Percentiles rank a stretch among this genome's conserved stretches.
Evolutionary conservation across 2,113 vertebrate genomes (phyloP).

Genomic region (Tauraco erythrolophus): DNA sequence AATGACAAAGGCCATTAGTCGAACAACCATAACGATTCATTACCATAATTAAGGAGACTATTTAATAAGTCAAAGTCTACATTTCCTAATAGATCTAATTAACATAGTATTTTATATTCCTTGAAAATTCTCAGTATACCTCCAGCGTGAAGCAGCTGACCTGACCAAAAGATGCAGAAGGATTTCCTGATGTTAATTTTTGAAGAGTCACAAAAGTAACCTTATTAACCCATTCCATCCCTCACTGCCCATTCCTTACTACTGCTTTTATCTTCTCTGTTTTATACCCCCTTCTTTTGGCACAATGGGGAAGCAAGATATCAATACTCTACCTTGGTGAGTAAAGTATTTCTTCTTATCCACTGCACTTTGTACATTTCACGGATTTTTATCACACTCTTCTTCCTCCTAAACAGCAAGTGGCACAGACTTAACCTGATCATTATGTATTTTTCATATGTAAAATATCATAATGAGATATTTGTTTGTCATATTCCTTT

Average conservation of each 20-base stretch:
- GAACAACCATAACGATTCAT: slow-evolving; percentile 1
- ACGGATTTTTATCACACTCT: neutral
- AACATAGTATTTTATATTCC: neutral
- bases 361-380: neutral
- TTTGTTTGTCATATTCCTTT: neutral
- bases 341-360: neutral
- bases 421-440: accelerated
- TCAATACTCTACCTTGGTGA: neutral
- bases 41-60: slow-evolving; percentile 41
- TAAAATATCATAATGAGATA: neutral
- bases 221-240: neutral
- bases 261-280: neutral
- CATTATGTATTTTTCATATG: neutral
- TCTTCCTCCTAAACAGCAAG: neutral
- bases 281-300: neutral
- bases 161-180: neutral
- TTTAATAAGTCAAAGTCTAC: slow-evolving; percentile 21
- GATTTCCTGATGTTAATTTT: neutral
- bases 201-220: neutral
- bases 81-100: slow-evolving; percentile 35
- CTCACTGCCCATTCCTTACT: neutral
- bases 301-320: neutral
- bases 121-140: neutral
- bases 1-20: slow-evolving; percentile 36
- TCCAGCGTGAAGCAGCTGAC: neutral